Evolutionary conservation across 2,797 vertebrate genomes (phyloP), one percentile per base, ranked within the genome.

Genomic region (Chloroceryle amazona): DNA sequence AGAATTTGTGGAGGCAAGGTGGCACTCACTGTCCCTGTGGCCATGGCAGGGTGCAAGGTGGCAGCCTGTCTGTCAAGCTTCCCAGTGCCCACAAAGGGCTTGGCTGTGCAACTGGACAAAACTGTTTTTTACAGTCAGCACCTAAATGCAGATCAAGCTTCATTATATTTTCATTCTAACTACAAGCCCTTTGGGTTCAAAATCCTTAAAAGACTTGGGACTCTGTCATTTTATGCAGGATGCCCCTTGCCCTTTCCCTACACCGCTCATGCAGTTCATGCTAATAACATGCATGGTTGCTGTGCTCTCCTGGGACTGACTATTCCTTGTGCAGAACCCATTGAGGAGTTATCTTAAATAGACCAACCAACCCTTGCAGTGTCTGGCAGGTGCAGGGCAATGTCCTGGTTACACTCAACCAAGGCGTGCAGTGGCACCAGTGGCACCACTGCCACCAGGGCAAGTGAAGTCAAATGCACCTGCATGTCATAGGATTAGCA

Each of bases 21-120:
- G 0, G 44, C 0, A 0, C 8, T 14, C 17, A 4, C 25, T 26
- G 25, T 57, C 44, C 12, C 44, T 1, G 0, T n/a, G 72, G 39
- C 49, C 42, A 4, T 11, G 9, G 46, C 10, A 54, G 61, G 22
- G 5, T 3, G 1, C 17, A 8, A 2, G 28, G 47, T 33, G 46
- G 11, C 65, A 5, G 28, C 37, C 49, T 84, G 49, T 6, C 62
- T 11, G 62, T 61, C 4, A 1, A 10, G 11, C 57, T 61, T 62
- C 13, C 13, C 58, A 16, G 42, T 26, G 79, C 72, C 78, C 31
- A 2, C 63, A 22, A 3, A 31, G 7, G 42, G 31, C 62, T 46
- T 37, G 29, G 29, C 3, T 41, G 52, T 73, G 31, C 63, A 25
- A 17, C 51, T 60, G 42, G 35, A 3, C 42, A 10, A 2, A 46